Evolutionary conservation across 2,113 vertebrate genomes (phyloP), one percentile per base, ranked within the genome.

Genomic region (Hippopotamus amphibius): DNA sequence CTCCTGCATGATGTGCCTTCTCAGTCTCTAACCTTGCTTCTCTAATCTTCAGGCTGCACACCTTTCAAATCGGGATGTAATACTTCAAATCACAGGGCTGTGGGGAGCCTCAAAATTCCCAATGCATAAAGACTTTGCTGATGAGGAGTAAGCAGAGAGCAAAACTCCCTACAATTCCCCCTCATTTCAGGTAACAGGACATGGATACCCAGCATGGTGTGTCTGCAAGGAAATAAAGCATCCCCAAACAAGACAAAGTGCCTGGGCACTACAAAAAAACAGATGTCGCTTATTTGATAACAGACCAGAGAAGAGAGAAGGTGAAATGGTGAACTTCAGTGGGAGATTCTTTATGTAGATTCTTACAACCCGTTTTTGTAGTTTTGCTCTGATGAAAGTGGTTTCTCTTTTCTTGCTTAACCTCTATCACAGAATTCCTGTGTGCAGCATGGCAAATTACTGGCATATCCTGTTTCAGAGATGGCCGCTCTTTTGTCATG

Each of bases 361-460:
- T 76, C 72, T 92, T 92, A 63, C 9, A 95, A 76, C 30, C 21
- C 19, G 6, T 50, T 93, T 85, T 68, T 41, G 26, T 65, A 71
- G 89, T 82, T 97, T 96, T 72, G n/a, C 61, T 90, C 71, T 79
- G 28, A 72, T 57, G 79, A 93, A 95, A 87, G 59, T 90, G 48
- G 43, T 59, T 93, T 95, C 53, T 61, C 65, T 97, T 89, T 83
- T 59, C 69, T 88, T 59, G 37, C 59, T 82, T 90, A 88, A 68
- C 82, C 82, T 26, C n/a, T 92, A 84, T 95, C 63, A 43, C 93
- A 96, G 61, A 94, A 92, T 74, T 95, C 88, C 76, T 93, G 61
- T 43, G 63, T 71, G 57, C 11, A 53, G 76, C 76, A 21, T 63
- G 80, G 94, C 30, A 63, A 97, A 95, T 97, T 48, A 79, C 61